A percentile compares a stretch with the other conserved stretches of the same genome.
These are phyloP conservation scores for Gadopsis bispinosus DNA, from an alignment of 2,797 vertebrate genomes.

Conservation along the genomic window DNA sequence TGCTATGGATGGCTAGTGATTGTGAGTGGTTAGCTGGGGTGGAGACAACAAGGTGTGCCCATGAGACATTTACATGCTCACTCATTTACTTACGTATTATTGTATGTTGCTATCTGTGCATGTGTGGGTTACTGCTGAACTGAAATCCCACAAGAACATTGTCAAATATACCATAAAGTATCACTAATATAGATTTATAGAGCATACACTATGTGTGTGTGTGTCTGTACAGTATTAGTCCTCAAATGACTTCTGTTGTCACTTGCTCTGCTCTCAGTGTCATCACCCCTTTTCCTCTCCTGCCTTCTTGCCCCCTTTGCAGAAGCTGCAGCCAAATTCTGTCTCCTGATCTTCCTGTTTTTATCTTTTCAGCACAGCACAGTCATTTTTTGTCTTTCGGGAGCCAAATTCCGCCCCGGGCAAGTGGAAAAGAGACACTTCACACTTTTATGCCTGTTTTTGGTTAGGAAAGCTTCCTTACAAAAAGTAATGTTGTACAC, in stretches of 20 bases:
- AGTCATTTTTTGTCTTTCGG: constrained; percentile 13
- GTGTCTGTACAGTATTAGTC: background rate
- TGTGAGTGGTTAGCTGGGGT: constrained; percentile 6
- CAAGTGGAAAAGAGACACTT: constrained; percentile 16
- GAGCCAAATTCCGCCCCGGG: constrained; percentile 19
- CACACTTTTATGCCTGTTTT: background rate
- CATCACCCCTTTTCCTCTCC: background rate
- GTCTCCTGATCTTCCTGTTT: constrained; percentile 10
- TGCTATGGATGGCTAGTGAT: constrained; percentile 9
- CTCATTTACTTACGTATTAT: background rate
- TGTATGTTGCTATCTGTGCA: background rate
- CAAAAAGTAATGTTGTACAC: background rate
- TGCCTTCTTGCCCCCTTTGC: constrained; percentile 13
- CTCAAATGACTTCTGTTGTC: background rate
- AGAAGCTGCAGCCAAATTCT: constrained; percentile 32
- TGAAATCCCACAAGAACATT: background rate
- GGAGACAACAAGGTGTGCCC: constrained; percentile 9
- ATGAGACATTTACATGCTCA: constrained; percentile 4
- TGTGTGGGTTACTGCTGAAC: background rate
- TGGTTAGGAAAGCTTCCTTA: background rate
- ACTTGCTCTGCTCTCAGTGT: constrained; percentile 8
- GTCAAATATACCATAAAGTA: background rate
- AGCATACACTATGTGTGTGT: background rate
- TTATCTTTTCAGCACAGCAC: constrained; percentile 39
- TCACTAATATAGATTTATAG: background rate